These are phyloP conservation scores for Ganaspis sp. DNA, from an alignment of 1,140 invertebrate genomes.

Conservation along the genomic window DNA sequence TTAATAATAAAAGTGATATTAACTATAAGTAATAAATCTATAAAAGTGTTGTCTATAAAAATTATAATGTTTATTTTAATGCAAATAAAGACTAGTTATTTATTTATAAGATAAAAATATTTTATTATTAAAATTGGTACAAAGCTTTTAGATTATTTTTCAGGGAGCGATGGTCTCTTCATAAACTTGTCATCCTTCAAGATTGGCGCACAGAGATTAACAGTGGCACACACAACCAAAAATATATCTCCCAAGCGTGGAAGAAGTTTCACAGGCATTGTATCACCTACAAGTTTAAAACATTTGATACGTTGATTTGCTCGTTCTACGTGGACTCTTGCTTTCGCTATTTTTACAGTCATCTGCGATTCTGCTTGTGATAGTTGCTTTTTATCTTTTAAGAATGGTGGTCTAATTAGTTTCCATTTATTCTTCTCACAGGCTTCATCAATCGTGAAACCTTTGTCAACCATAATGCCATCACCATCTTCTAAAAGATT, in stretches of 20 bases:
- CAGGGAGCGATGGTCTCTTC: not conserved
- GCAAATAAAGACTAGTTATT: no score
- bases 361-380: conserved; percentile 45
- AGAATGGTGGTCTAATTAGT: conserved; percentile 51
- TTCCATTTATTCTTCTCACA: conserved; percentile 46
- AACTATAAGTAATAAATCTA: no score
- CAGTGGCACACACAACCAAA: conserved; percentile 50
- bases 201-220: conserved; percentile 50
- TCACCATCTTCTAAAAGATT: conserved; percentile 39
- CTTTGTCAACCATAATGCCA: conserved; percentile 52
- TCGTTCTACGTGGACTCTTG: conserved; percentile 49
- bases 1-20: no score
- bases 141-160: no score
- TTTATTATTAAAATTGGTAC: no score
- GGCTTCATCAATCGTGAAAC: conserved; percentile 57
- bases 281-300: conserved; percentile 44
- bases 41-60: no score
- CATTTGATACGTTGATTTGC: conserved; percentile 51
- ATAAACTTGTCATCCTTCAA: conserved; percentile 48
- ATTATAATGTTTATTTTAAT: no score
- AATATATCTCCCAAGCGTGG: conserved; percentile 50
- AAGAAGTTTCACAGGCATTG: conserved; percentile 36
- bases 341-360: conserved; percentile 54
- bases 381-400: conserved; percentile 53
- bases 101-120: no score